Conservation (phyloP, 2,888 invertebrate genomes). For the Deilephila elpenor region DNA sequence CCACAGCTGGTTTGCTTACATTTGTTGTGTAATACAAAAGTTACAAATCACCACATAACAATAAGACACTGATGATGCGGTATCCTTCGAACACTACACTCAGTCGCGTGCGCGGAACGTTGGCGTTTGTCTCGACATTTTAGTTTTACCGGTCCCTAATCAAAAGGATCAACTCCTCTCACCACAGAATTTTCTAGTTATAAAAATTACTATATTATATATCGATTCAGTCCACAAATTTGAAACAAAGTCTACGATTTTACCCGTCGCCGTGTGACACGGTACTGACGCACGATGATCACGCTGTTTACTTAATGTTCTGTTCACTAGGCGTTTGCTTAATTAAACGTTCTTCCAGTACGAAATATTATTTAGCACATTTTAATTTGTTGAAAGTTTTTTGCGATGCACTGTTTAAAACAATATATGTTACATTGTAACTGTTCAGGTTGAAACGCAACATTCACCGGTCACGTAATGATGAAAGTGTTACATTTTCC, state of each 20-base stretch:
- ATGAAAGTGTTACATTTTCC: conserved; percentile 59
- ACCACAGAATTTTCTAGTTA: conserved; percentile 83
- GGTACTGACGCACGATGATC: conserved; percentile 63
- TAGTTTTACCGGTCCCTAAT: conserved; percentile 73
- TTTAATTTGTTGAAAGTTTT: conserved; percentile 83
- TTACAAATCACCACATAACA: conserved; percentile 52
- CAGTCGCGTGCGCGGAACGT: conserved; percentile 61
- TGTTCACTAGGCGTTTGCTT: conserved; percentile 82
- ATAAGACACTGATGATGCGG: conserved; percentile 64
- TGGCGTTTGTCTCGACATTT: conserved; percentile 62
- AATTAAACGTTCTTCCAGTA: conserved; percentile 81
- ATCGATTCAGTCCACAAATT: conserved; percentile 83
- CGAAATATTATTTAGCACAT: conserved; percentile 81
- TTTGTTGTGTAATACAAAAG: conserved; percentile 77
- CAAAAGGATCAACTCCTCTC: conserved; percentile 81
- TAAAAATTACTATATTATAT: conserved; percentile 80
- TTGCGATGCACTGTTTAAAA: conserved; percentile 83
- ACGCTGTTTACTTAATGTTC: conserved; percentile 75
- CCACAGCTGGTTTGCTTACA: conserved; percentile 79
- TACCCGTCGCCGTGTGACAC: conserved; percentile 67
- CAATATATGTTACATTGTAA: conserved; percentile 78
- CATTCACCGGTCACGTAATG: conserved; percentile 60
- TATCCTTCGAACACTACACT: conserved; percentile 67
- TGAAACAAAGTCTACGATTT: conserved; percentile 83
- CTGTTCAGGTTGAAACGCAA: conserved; percentile 76